Conservation (phyloP, 1,140 invertebrate genomes). For the Brachionus rubens region DNA sequence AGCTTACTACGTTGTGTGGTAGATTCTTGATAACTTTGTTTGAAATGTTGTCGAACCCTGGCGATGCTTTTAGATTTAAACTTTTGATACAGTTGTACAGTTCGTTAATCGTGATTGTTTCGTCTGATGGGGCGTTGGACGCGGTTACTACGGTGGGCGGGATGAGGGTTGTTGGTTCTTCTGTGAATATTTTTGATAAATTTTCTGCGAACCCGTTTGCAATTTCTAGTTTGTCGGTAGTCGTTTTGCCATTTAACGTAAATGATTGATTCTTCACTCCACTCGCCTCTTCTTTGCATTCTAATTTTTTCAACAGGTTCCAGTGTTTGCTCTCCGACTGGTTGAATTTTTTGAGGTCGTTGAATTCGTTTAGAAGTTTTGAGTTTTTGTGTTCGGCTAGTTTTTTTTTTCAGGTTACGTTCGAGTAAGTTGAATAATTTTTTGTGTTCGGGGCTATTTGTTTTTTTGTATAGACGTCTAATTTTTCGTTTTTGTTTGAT, state of each 20-base stretch:
- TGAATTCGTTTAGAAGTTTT: too few species aligned
- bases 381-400: too few species aligned
- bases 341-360: not conserved
- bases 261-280: not conserved
- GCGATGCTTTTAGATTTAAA: too few species aligned
- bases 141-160: not conserved
- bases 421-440: too few species aligned
- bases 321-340: not conserved
- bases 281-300: not conserved
- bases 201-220: not conserved
- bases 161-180: not conserved
- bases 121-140: not conserved
- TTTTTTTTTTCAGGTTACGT: too few species aligned
- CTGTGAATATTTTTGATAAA: not conserved
- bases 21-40: conserved; percentile 18
- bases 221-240: not conserved
- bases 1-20: not conserved
- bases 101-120: not conserved
- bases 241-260: not conserved
- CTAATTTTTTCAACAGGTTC: not conserved
- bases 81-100: not conserved
- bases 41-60: too few species aligned
- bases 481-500: too few species aligned
- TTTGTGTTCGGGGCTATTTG: too few species aligned
- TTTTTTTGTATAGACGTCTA: too few species aligned